Conservation (phyloP, 2,113 vertebrate genomes). For the Dasyornis broadbenti region DNA sequence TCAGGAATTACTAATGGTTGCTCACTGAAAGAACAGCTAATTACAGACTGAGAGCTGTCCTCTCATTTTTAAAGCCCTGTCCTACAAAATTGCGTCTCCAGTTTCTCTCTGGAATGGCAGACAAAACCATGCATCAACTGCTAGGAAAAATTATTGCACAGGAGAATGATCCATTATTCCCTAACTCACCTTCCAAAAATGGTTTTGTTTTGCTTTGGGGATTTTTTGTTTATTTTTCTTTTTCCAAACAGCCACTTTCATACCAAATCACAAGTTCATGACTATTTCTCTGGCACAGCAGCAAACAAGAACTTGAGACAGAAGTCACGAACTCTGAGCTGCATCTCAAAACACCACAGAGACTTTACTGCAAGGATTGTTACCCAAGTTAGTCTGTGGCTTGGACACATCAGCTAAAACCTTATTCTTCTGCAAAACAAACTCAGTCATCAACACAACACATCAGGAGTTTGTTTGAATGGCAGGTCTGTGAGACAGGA, state of each 20-base stretch:
- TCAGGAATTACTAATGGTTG: background rate
- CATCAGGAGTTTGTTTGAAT: background rate
- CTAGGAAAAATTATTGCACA: background rate
- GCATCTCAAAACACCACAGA: background rate
- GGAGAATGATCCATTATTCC: background rate
- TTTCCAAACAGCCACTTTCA: background rate
- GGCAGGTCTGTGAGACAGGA: background rate
- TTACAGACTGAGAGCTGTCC: background rate
- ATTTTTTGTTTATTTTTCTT: background rate
- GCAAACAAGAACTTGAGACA: constrained; percentile 3
- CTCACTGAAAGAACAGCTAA: background rate
- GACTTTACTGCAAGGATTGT: background rate
- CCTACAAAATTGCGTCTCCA: background rate
- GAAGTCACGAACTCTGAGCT: background rate
- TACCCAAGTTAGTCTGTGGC: background rate
- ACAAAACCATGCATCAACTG: background rate
- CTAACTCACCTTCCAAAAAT: background rate
- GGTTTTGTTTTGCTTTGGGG: background rate
- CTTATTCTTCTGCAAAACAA: background rate
- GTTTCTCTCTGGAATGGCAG: background rate
- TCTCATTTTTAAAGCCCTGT: background rate
- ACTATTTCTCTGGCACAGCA: constrained; percentile 31
- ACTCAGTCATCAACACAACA: background rate
- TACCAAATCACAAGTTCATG: constrained; percentile 35
- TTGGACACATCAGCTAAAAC: background rate